Evolutionary conservation across 2,113 vertebrate genomes (phyloP).

Genomic region (Melozone crissalis): DNA sequence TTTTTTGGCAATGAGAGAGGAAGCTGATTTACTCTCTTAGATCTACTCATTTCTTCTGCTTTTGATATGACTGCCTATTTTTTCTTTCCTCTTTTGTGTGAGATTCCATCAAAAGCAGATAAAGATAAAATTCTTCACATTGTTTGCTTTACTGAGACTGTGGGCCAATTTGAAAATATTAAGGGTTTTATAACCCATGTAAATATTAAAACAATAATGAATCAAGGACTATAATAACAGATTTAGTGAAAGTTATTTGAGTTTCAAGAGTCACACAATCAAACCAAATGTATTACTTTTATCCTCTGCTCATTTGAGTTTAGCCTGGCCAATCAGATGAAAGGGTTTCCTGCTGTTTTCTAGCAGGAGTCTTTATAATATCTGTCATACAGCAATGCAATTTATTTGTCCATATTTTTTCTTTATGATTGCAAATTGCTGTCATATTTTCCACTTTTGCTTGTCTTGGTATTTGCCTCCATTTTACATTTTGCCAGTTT

Average conservation of each 20-base stretch:
- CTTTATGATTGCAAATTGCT: not conserved
- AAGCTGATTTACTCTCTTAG: not conserved
- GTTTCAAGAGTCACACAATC: not conserved
- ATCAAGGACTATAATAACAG: not conserved
- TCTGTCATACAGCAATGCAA: not conserved
- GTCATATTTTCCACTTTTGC: not conserved
- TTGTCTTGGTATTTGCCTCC: not conserved
- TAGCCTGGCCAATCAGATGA: not conserved
- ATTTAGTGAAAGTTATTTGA: not conserved
- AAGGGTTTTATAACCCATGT: not conserved
- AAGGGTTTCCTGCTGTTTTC: conserved; percentile 14
- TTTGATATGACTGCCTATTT: not conserved
- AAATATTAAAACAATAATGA: conserved; percentile 14
- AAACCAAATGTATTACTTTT: not conserved
- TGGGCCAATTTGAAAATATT: not conserved
- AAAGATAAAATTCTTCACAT: not conserved
- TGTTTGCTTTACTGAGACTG: not conserved
- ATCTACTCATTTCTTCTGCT: not conserved
- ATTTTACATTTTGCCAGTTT: not conserved
- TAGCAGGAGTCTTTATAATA: not conserved
- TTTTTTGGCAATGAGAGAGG: not conserved
- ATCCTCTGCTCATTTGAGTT: not conserved
- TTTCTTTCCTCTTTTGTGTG: not conserved
- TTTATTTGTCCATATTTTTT: not conserved
- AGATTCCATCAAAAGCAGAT: not conserved